A percentile compares a stretch with the other conserved stretches of the same genome.
Conservation (phyloP, 2,797 vertebrate species). For the Petrocephalus sullivani region DNA sequence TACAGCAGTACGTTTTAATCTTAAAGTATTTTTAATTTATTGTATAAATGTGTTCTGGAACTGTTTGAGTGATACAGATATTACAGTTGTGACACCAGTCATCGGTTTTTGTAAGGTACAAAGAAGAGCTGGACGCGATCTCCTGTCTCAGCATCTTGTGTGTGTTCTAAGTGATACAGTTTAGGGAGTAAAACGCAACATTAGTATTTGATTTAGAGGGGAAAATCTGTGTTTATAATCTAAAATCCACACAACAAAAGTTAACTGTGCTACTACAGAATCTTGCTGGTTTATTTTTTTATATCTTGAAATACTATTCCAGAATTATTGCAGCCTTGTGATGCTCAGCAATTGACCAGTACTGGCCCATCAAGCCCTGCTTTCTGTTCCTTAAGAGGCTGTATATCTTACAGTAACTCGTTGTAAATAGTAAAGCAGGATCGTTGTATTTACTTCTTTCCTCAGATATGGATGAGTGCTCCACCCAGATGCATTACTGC, state of each 20-base stretch:
- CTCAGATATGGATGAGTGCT: constrained; percentile 90
- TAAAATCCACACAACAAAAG: neutral
- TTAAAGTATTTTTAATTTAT: neutral
- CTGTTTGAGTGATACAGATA: neutral
- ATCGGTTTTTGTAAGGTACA: neutral
- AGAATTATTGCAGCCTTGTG: neutral
- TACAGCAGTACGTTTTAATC: neutral
- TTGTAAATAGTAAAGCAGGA: neutral
- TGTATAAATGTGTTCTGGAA: neutral
- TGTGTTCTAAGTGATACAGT: neutral
- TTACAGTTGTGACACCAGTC: neutral
- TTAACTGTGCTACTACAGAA: neutral
- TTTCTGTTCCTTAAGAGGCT: neutral
- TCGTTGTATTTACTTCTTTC: constrained; percentile 30
- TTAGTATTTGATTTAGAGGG: neutral
- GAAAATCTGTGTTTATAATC: neutral
- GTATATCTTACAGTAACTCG: neutral
- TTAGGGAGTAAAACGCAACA: neutral
- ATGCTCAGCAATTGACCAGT: neutral
- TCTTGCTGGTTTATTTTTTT: neutral
- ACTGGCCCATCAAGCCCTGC: too few species aligned
- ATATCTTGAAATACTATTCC: neutral
- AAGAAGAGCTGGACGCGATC: neutral
- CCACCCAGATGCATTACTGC: constrained; percentile 91
- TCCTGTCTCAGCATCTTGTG: neutral